A percentile compares a stretch with the other conserved stretches of the same genome.
These are phyloP conservation scores for Lysandra coridon DNA, from an alignment of 2,888 invertebrate genomes.

Conservation along the genomic window DNA sequence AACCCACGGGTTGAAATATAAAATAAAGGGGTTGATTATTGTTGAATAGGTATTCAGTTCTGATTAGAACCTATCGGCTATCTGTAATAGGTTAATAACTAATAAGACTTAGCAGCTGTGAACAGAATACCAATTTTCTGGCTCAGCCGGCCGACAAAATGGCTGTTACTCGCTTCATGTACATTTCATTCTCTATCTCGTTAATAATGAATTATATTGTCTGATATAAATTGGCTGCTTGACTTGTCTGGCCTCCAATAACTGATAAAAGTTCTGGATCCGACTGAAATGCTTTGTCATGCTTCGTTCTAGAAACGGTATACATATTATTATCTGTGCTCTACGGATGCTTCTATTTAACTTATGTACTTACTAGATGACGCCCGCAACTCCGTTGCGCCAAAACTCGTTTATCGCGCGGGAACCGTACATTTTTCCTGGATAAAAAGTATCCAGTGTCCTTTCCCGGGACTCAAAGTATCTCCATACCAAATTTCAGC, in stretches of 20 bases:
- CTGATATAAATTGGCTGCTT: constrained; percentile 12
- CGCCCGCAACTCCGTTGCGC: too few species aligned
- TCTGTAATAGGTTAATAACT: neutral
- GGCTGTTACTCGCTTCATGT: neutral
- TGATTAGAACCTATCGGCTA: neutral
- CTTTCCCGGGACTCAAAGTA: too few species aligned
- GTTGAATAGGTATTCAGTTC: neutral
- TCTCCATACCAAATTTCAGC: too few species aligned
- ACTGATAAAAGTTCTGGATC: neutral
- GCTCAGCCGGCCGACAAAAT: neutral
- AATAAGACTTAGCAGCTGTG: neutral
- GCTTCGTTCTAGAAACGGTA: too few species aligned
- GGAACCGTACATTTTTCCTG: too few species aligned
- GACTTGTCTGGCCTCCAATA: constrained; percentile 2
- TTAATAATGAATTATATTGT: neutral
- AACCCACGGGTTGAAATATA: too few species aligned
- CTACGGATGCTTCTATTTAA: too few species aligned
- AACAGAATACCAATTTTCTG: neutral
- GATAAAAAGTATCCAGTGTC: too few species aligned
- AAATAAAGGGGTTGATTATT: neutral
- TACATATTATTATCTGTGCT: too few species aligned
- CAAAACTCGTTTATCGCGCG: too few species aligned
- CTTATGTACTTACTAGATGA: too few species aligned
- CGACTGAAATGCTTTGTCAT: neutral
- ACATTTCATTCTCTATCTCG: neutral